Evolutionary conservation across 2,113 vertebrate species (phyloP), one percentile per base, ranked within the genome.

Genomic region (Ochotona curzoniae): DNA sequence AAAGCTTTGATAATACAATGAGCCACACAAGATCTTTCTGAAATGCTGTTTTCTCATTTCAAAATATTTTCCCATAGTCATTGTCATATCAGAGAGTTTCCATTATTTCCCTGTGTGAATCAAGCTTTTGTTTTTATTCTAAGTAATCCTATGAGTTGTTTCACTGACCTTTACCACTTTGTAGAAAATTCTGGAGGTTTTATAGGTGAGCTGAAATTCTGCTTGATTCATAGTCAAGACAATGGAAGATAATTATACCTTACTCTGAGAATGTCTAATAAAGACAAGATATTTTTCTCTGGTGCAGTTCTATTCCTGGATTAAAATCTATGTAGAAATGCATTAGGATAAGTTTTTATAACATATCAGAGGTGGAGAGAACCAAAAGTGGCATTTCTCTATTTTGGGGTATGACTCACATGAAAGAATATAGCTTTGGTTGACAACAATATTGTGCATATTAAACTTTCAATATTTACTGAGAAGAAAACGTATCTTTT

Each of bases 161-260:
- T 69, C 63, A 70, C 12, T 97, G 83, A 94, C 57, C 79, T 89
- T 89, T 81, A 67, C 32, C 18, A 51, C 35, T 93, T 87, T 81
- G 66, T 25, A 15, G 60, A 83, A 79, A 67, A 78, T 63, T 88
- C 80, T 88, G 21, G 18, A 86, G n/a, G 28, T 95, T 71, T 83
- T 92, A 60, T 47, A 94, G 76, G 93, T 76, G 49, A 82, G 35
- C n/a, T 78, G 14, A 83, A 93, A 73, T 66, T 89, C 90, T 87
- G 94, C 95, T 96, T 97, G 93, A 73, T 81, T 93, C 38, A 63
- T 73, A 70, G 94, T 74, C 86, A 82, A 94, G 60, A 93, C 75
- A 96, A 87, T 73, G 32, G 57, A 69, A 93, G 67, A 76, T 96
- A 96, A 97, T 96, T 92, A 92, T 74, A 69, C 49, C 83, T 94